A percentile compares a stretch with the other conserved stretches of the same genome.
Evolutionary conservation across 1,140 invertebrate genomes (phyloP).

Genomic region (Steinernema feltiae): DNA sequence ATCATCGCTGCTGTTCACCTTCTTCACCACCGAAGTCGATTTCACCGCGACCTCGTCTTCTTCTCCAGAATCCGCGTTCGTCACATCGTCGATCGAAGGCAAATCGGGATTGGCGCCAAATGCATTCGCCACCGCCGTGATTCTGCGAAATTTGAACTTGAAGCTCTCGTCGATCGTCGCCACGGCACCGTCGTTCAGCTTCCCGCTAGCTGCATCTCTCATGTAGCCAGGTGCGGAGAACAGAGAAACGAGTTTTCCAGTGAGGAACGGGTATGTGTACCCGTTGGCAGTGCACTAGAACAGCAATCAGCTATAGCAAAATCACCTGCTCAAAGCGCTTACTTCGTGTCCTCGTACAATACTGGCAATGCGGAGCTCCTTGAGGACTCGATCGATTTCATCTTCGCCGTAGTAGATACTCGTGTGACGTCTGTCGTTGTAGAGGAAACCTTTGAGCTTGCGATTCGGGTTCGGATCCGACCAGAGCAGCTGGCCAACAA

Average conservation of each 20-base stretch:
- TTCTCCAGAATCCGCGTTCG: no score
- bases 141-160: not conserved
- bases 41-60: no score
- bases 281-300: not conserved
- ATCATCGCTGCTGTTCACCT: no score
- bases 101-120: no score
- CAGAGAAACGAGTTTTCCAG: not conserved
- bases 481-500: not conserved
- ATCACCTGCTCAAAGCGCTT: no score
- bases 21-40: no score
- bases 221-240: not conserved
- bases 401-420: not conserved
- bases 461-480: not conserved
- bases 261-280: not conserved
- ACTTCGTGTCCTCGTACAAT: not conserved
- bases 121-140: no score
- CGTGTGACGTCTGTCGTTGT: not conserved
- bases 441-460: not conserved
- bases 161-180: not conserved
- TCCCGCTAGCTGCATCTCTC: not conserved
- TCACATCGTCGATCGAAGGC: no score
- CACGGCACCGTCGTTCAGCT: not conserved
- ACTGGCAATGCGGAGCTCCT: not conserved
- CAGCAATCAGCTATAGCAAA: no score
- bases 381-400: not conserved